Percentiles rank a stretch among this genome's conserved stretches.
Evolutionary conservation across 2,797 vertebrate genomes (phyloP).

Genomic region (Manis javanica): DNA sequence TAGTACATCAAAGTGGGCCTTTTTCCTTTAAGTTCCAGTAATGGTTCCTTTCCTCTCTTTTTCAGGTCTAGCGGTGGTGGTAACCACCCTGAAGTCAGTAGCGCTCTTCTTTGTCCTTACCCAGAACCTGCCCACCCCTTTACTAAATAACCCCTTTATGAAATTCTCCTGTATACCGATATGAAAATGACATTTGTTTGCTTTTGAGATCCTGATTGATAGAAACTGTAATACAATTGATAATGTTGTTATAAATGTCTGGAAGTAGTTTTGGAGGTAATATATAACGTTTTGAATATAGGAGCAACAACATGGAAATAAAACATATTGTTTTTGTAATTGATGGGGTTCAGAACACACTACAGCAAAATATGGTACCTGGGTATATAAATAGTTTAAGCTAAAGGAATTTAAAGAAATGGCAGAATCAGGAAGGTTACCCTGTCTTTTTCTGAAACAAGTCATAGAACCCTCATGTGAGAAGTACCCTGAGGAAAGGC

Average conservation of each 20-base stretch:
- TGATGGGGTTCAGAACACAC: neutral
- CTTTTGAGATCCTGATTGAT: neutral
- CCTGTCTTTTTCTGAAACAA: neutral
- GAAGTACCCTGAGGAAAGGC: neutral
- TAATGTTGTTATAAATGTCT: neutral
- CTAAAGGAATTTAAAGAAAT: neutral
- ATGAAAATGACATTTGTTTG: neutral
- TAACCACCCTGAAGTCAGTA: neutral
- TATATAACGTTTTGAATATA: neutral
- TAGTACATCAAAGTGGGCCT: neutral
- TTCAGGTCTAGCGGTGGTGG: neutral
- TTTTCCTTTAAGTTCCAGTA: neutral
- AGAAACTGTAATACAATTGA: neutral
- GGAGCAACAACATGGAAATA: neutral
- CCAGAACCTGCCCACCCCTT: neutral
- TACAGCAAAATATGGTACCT: neutral
- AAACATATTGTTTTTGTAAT: neutral
- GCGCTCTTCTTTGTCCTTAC: neutral
- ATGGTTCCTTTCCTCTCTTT: neutral
- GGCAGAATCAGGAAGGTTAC: no score
- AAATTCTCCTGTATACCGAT: neutral
- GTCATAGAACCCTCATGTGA: neutral
- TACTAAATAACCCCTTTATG: neutral
- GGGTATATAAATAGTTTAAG: neutral
- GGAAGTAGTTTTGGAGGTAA: neutral